Evolutionary conservation across 2,113 vertebrate genomes (phyloP).

Genomic region (Calcarius ornatus): DNA sequence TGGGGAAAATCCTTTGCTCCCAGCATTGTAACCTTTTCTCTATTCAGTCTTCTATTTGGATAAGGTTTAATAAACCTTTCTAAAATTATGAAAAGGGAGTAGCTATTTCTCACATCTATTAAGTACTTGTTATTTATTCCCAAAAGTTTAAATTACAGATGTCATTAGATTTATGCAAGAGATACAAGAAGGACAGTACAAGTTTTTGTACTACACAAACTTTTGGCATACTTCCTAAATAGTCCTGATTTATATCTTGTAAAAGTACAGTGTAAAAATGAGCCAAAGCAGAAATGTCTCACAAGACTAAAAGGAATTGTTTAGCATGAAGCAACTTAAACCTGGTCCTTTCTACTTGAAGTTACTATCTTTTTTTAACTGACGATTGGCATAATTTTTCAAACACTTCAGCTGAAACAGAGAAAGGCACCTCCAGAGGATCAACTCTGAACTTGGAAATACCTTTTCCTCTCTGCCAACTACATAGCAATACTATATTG

Average conservation of each 20-base stretch:
- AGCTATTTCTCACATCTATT: neutral
- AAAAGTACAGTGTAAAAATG: neutral
- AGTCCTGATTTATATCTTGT: neutral
- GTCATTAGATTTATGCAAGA: neutral
- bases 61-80: neutral
- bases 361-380: neutral
- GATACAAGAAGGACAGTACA: neutral
- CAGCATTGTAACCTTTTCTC: neutral
- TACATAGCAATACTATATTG: neutral
- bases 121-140: neutral
- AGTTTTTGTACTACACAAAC: neutral
- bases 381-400: neutral
- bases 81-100: neutral
- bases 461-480: neutral
- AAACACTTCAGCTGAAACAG: neutral
- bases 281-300: neutral
- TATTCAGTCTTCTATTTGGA: neutral
- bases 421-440: neutral
- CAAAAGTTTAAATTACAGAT: neutral
- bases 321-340: neutral
- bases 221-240: neutral
- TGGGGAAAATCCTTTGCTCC: neutral
- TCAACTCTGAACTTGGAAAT: neutral
- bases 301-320: neutral
- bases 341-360: neutral